Percentiles rank a stretch among this genome's conserved stretches.
phyloP scores from a whole-genome alignment of 2,113 vertebrate genomes.

The Lathamus discolor region DNA sequence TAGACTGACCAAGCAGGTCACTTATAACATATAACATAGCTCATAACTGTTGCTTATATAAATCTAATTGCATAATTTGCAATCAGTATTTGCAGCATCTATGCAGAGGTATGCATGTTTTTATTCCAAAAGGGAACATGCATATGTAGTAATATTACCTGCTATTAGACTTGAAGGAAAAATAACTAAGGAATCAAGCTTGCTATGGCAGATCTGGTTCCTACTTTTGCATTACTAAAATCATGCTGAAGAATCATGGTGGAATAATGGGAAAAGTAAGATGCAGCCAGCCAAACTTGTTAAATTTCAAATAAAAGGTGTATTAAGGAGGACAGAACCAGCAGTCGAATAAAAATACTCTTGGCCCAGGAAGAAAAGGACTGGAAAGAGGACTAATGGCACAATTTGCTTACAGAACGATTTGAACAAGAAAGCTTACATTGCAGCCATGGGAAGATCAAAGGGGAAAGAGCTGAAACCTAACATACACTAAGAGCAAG shows the following conservation, averaged over 20 bases:
- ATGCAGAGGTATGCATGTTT: background rate
- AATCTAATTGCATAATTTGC: background rate
- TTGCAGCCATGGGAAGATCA: conserved; percentile 69
- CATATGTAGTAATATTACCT: background rate
- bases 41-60: background rate
- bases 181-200: background rate
- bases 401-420: background rate
- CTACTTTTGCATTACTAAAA: background rate
- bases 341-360: background rate
- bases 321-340: background rate
- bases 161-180: background rate
- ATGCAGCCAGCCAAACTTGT: background rate
- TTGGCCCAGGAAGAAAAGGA: background rate
- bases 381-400: background rate
- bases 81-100: background rate
- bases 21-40: background rate
- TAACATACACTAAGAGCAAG: conserved; percentile 24
- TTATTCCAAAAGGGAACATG: background rate
- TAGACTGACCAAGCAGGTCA: background rate
- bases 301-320: background rate
- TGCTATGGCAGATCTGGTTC: background rate
- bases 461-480: conserved; percentile 76
- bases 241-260: background rate
- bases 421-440: conserved; percentile 64
- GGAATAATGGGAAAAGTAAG: background rate